phyloP scores from a whole-genome alignment of 1,140 invertebrate genomes.

The Cryptotermes secundus region DNA sequence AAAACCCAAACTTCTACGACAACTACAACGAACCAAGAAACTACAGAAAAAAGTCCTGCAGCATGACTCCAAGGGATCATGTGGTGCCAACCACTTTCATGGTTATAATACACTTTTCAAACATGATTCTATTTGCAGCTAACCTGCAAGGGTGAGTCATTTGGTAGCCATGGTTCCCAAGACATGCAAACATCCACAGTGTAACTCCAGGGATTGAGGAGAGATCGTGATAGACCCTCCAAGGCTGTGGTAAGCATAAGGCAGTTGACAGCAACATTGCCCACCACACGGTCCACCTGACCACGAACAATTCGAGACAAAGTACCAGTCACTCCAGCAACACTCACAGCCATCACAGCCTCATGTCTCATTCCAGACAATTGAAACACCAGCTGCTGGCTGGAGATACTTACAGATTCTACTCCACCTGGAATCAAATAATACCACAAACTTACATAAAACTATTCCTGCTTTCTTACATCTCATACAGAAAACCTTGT shows the following conservation, averaged over 20 bases:
- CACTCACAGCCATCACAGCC: constrained; percentile 50
- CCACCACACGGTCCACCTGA: constrained; percentile 43
- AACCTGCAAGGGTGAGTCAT: constrained; percentile 41
- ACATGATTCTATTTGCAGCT: neutral
- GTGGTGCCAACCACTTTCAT: too few species aligned
- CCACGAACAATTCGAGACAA: neutral
- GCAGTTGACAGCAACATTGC: constrained; percentile 52
- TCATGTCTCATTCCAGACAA: constrained; percentile 47
- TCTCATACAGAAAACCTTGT: too few species aligned
- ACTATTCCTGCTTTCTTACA: neutral
- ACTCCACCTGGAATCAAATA: constrained; percentile 8
- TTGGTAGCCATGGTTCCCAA: constrained; percentile 57
- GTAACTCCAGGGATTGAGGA: constrained; percentile 62
- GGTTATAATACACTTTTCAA: too few species aligned
- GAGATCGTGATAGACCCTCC: constrained; percentile 47
- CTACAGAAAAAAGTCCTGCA: too few species aligned
- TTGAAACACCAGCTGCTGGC: constrained; percentile 56
- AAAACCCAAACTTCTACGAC: too few species aligned
- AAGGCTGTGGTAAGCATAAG: constrained; percentile 53
- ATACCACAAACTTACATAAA: neutral
- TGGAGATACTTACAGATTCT: constrained; percentile 51
- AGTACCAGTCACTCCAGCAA: constrained; percentile 48
- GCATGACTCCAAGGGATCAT: too few species aligned
- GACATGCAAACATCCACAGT: constrained; percentile 51
- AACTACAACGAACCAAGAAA: too few species aligned